These are phyloP conservation scores for Sogatella furcifera DNA, from an alignment of 1,140 invertebrate genomes.

Conservation along the genomic window DNA sequence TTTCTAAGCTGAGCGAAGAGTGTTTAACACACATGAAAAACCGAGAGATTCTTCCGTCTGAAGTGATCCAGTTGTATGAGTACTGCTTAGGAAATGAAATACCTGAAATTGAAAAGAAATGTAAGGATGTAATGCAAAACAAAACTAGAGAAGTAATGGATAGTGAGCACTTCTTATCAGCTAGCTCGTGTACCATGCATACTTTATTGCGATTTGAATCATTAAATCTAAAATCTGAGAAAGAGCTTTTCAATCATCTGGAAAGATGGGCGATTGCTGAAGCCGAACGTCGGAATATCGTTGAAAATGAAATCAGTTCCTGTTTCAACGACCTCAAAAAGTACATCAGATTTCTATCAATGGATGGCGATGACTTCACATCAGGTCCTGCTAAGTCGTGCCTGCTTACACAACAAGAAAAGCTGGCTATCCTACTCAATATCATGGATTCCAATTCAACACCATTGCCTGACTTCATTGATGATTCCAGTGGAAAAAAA, in stretches of 20 bases:
- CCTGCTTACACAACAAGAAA: slow-evolving; percentile 59
- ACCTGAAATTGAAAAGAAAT: too few relatives aligned
- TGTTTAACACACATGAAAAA: too few relatives aligned
- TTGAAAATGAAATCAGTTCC: too few relatives aligned
- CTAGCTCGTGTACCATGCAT: slow-evolving; percentile 57
- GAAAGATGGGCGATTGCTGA: slow-evolving; percentile 49
- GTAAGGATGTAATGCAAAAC: not conserved
- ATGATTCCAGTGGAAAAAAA: too few relatives aligned
- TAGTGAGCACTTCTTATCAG: slow-evolving; percentile 61
- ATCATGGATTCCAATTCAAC: slow-evolving; percentile 34
- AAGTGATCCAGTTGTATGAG: too few relatives aligned
- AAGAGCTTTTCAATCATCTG: slow-evolving; percentile 61
- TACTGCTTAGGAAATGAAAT: too few relatives aligned
- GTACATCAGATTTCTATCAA: slow-evolving; percentile 61
- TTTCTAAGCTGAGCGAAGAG: too few relatives aligned
- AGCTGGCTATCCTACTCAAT: slow-evolving; percentile 70
- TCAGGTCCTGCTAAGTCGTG: slow-evolving; percentile 59
- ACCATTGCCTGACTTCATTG: too few relatives aligned
- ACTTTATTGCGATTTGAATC: slow-evolving; percentile 60
- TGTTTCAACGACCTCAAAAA: slow-evolving; percentile 30
- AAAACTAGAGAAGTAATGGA: slow-evolving; percentile 61
- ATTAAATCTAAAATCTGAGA: slow-evolving; percentile 58
- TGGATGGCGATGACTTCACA: slow-evolving; percentile 68
- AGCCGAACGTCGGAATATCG: slow-evolving; percentile 23
- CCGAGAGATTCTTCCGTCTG: too few relatives aligned